Conservation (phyloP, 2,113 vertebrate species). For the Hystrix cristata region DNA sequence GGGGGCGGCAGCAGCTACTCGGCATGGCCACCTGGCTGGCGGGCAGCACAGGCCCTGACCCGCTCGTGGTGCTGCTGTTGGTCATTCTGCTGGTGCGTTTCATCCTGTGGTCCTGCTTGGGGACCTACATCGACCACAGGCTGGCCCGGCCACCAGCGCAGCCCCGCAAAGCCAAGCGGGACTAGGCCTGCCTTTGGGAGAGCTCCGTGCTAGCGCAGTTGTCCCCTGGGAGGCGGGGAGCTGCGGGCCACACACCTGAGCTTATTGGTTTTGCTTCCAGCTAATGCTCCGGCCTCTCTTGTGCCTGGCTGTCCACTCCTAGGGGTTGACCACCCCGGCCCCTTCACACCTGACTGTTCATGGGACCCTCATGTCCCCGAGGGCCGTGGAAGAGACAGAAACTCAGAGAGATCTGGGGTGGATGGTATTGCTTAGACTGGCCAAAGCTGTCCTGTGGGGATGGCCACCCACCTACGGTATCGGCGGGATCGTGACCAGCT, state of each 20-base stretch:
- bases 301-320: no score
- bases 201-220: no score
- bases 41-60: constrained; percentile 80
- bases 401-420: neutral
- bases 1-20: accelerated
- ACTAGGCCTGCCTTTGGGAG: constrained; percentile 55
- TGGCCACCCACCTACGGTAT: accelerated
- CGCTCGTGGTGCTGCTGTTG: constrained; percentile 87
- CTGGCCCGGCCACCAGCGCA: constrained; percentile 82
- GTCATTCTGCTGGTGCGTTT: constrained; percentile 88
- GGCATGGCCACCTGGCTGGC: constrained; percentile 41
- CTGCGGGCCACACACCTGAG: neutral
- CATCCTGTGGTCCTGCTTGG: constrained; percentile 89
- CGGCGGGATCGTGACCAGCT: accelerated
- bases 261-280: neutral
- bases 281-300: neutral
- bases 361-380: neutral
- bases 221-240: neutral
- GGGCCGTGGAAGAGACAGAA: neutral
- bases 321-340: neutral
- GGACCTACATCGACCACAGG: constrained; percentile 85
- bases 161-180: constrained; percentile 80
- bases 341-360: neutral
- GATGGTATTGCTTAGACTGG: neutral
- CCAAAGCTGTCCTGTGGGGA: neutral